Evolutionary conservation across 2,888 invertebrate species (phyloP).

Genomic region (Nomada ruficornis): DNA sequence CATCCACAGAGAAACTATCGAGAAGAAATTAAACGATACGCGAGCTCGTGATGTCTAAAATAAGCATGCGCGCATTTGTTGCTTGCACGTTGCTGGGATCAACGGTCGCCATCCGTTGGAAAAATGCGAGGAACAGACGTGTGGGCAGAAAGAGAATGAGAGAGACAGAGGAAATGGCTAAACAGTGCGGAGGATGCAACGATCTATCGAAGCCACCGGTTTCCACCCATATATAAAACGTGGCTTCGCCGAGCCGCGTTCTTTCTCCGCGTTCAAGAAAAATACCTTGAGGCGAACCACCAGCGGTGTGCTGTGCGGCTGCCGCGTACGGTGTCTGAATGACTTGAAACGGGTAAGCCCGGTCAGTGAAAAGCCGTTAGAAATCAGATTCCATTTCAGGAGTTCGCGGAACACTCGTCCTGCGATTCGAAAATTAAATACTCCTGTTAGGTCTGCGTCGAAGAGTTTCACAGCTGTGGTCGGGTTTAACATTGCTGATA

Average conservation of each 20-base stretch:
- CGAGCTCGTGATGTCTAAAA: neutral
- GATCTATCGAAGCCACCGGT: slow-evolving; percentile 44
- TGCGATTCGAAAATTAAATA: slow-evolving; percentile 40
- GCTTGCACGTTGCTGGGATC: slow-evolving; percentile 11
- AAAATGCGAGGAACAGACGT: slow-evolving; percentile 42
- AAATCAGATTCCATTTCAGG: slow-evolving; percentile 78
- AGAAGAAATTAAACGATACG: neutral
- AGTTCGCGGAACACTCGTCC: slow-evolving; percentile 53
- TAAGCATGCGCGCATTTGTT: slow-evolving; percentile 23
- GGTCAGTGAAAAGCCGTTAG: slow-evolving; percentile 78
- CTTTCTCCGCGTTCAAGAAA: slow-evolving; percentile 50
- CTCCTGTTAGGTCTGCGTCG: slow-evolving; percentile 22
- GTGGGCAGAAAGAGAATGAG: slow-evolving; percentile 50
- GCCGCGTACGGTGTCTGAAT: slow-evolving; percentile 55
- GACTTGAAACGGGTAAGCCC: slow-evolving; percentile 54
- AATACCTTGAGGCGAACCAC: slow-evolving; percentile 51
- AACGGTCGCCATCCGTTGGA: slow-evolving; percentile 6
- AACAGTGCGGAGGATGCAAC: slow-evolving; percentile 59
- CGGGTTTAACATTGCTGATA: no score
- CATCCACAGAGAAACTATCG: no score
- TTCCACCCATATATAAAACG: slow-evolving; percentile 48
- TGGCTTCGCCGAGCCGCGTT: slow-evolving; percentile 35
- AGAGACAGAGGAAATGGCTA: slow-evolving; percentile 49
- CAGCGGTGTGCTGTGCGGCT: slow-evolving; percentile 38
- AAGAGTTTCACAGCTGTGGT: no score